Base-by-base conservation (phyloP, 2,113 vertebrate species). In the Tapirus terrestris region DNA sequence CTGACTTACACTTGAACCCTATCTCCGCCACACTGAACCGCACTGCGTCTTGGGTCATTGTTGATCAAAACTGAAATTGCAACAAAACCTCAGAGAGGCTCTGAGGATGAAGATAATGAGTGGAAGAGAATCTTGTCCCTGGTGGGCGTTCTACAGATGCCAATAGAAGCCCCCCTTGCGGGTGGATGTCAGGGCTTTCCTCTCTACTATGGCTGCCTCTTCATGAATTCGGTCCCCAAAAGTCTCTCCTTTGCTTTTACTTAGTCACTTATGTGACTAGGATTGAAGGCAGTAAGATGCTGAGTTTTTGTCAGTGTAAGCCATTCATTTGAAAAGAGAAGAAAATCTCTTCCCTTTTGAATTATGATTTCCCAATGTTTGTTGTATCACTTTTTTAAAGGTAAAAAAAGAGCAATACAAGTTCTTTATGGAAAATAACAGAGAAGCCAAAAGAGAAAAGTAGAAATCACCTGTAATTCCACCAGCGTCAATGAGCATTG, bases 281-380 rank as follows among this genome's bases (percentile, higher is more conserved):
- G 39, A 92, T 36, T n/a, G 29, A 63, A 94, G 70, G 97, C 27
- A 79, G 23, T 58, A 51, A 86, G 73, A 94, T 33, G 56, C 2
- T 77, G n/a, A 95, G 14, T 27, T 39, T 9, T 65, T 53, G 51
- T 53, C 51, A 83, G 13, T 75, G 14, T 17, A n/a, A 91, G 21
- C 58, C 20, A 51, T 56, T 89, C 67, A 45, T 94, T 79, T 86
- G 56, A 85, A 94, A 89, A 27, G 45, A 76, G 60, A 77, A 90
- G n/a, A 91, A 65, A 45, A 73, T 25, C 8, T 60, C 33, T 81
- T 73, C 27, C 60, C 36, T 93, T 96, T 94, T 93, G n/a, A 61
- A 36, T 91, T 88, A 48, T 31, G n/a, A 94, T 91, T 82, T 86
- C 53, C 20, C 13, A 63, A 17, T 89, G 51, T 63, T 79, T 39